These are phyloP conservation scores for Sphecodes monilicornis DNA, from an alignment of 2,888 invertebrate species.

Conservation along the genomic window DNA sequence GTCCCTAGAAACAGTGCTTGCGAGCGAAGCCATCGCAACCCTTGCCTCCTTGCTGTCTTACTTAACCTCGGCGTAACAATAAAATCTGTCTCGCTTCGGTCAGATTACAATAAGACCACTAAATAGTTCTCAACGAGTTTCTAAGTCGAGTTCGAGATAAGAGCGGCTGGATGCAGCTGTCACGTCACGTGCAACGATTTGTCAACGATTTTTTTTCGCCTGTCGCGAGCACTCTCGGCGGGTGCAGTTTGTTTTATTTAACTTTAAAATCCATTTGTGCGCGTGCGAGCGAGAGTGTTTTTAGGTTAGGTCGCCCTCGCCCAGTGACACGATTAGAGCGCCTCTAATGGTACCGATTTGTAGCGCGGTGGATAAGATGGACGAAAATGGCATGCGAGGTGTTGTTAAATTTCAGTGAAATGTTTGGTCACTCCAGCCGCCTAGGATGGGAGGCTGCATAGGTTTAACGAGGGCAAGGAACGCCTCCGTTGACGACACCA, in stretches of 20 bases:
- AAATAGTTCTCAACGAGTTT: neutral
- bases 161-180: neutral
- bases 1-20: constrained; percentile 61
- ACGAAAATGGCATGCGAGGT: constrained; percentile 83
- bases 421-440: constrained; percentile 85
- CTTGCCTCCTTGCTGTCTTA: constrained; percentile 42
- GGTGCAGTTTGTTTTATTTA: constrained; percentile 33
- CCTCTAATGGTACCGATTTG: constrained; percentile 59
- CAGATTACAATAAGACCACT: constrained; percentile 11
- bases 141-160: neutral
- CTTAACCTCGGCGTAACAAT: constrained; percentile 52
- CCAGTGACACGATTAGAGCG: constrained; percentile 59
- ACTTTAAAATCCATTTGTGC: constrained; percentile 21
- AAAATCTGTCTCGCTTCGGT: neutral
- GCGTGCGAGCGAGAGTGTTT: constrained; percentile 10
- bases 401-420: constrained; percentile 84
- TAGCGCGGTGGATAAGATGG: constrained; percentile 76
- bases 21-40: constrained; percentile 65
- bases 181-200: neutral
- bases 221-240: neutral
- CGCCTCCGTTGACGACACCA: constrained; percentile 92
- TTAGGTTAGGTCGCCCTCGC: constrained; percentile 51
- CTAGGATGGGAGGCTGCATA: constrained; percentile 95
- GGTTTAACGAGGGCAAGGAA: constrained; percentile 93
- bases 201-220: neutral